Evolutionary conservation across 1,140 invertebrate species (phyloP).

Genomic region (Gonatopus flavifemur): DNA sequence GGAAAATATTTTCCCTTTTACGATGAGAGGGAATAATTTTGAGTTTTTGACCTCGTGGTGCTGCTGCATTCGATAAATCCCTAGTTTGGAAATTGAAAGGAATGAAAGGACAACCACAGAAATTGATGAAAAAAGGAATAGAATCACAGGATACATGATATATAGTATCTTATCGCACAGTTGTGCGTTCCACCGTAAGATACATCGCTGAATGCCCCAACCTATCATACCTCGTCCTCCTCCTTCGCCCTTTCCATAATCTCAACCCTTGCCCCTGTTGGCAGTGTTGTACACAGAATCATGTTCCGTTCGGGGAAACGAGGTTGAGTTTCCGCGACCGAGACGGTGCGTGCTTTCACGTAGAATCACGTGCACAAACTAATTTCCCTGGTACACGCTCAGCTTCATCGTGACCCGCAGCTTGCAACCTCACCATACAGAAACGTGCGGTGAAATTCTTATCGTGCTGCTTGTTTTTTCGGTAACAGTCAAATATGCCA

Average conservation of each 20-base stretch:
- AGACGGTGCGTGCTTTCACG: slow-evolving; percentile 35
- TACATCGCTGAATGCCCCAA: slow-evolving; percentile 8
- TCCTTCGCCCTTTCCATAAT: not conserved
- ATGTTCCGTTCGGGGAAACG: slow-evolving; percentile 5
- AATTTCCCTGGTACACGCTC: slow-evolving; percentile 38
- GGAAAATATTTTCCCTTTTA: too few relatives aligned
- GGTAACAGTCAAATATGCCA: too few relatives aligned
- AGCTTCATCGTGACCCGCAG: slow-evolving; percentile 22
- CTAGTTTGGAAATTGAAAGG: too few relatives aligned
- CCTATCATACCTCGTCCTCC: slow-evolving; percentile 9
- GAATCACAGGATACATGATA: slow-evolving; percentile 3
- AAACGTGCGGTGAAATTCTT: slow-evolving; percentile 32
- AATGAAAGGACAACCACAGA: too few relatives aligned
- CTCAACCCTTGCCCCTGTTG: not conserved
- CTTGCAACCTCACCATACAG: slow-evolving; percentile 5
- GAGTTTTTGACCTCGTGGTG: too few relatives aligned
- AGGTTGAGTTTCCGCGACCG: slow-evolving; percentile 16
- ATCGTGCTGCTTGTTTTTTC: too few relatives aligned
- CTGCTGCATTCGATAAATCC: too few relatives aligned
- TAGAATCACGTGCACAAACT: slow-evolving; percentile 43
- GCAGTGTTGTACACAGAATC: too few relatives aligned
- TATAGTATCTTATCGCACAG: slow-evolving; percentile 10
- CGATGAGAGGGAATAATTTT: too few relatives aligned
- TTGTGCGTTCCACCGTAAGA: slow-evolving; percentile 4
- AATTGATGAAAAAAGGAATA: too few relatives aligned